Evolutionary conservation across 2,888 invertebrate species (phyloP), one percentile per base, ranked within the genome.

Genomic region (Netelia virgata): DNA sequence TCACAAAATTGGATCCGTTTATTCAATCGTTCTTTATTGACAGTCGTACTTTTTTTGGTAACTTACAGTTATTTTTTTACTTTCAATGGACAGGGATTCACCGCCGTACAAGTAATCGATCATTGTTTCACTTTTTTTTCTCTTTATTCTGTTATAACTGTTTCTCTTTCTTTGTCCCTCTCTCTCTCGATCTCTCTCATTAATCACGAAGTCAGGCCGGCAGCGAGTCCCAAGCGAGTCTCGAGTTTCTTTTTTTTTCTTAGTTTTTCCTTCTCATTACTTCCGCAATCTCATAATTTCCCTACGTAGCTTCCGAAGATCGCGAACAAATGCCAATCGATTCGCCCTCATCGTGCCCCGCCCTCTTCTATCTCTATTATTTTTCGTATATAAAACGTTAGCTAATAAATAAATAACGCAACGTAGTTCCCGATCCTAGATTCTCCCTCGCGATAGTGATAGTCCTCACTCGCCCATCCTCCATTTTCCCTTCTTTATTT

Each of bases 361-460:
- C 36, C 1, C 36, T 6, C 16, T 41, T 41, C n/a, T 66, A 57
- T 68, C n/a, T 72, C 66, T 72, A 82, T 82, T 83, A 82, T 72
- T 76, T 63, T 59, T 75, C 74, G 82, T 79, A 85, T 85, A 82
- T 70, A 79, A 82, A 85, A 72, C 63, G 66, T 72, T 79, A 86
- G 87, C 88, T 92, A 91, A 91, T 87, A 89, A 92, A 92, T 92
- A 92, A 92, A 91, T 92, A 92, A 92, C 91, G 90, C 88, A 90
- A 90, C 90, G 90, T 89, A 89, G 90, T 91, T 86, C 81, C 83
- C 68, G 74, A 59, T 70, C 70, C 70, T 83, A 69, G 59, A 76
- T 89, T 76, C 74, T 81, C 76, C 74, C 74, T 80, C 83, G 18
- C 82, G 68, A 82, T 75, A 23, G 8, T 18, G 28, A 61, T 57